Conservation (phyloP, 2,888 invertebrate genomes). For the Thymelicus lineola region DNA sequence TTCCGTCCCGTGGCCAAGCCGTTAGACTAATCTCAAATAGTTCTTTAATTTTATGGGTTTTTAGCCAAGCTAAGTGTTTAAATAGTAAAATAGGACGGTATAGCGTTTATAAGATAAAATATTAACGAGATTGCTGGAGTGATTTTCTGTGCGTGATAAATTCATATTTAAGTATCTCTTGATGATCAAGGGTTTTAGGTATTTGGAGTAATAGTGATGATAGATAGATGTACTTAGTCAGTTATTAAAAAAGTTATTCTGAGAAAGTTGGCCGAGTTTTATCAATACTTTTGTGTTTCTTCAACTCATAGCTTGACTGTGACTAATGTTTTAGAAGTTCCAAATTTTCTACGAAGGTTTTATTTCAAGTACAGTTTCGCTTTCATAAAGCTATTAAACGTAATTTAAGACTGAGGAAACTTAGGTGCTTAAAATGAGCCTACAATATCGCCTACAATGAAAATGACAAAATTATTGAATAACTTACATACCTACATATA, state of each 20-base stretch:
- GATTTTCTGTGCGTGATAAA: neutral
- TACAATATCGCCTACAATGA: constrained; percentile 15
- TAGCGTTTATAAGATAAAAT: neutral
- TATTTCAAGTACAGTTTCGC: neutral
- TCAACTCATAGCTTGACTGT: neutral
- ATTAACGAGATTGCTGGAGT: neutral
- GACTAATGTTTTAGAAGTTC: neutral
- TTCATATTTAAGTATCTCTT: neutral
- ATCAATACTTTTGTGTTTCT: neutral
- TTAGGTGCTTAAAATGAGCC: constrained; percentile 59
- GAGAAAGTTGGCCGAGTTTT: neutral
- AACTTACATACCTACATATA: constrained; percentile 20
- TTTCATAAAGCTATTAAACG: constrained; percentile 1
- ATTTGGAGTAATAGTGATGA: neutral
- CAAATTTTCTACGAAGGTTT: neutral
- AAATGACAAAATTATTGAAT: constrained; percentile 11
- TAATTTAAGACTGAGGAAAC: constrained; percentile 63
- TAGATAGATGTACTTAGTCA: neutral
- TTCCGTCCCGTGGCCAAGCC: too few relatives aligned
- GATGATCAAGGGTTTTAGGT: neutral
- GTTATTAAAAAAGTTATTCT: neutral
- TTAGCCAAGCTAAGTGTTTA: neutral
- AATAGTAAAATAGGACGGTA: neutral
- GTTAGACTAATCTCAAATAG: neutral
- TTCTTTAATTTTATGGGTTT: neutral